These are phyloP conservation scores for Donacobius atricapilla DNA, from an alignment of 2,113 vertebrate genomes.

Conservation along the genomic window DNA sequence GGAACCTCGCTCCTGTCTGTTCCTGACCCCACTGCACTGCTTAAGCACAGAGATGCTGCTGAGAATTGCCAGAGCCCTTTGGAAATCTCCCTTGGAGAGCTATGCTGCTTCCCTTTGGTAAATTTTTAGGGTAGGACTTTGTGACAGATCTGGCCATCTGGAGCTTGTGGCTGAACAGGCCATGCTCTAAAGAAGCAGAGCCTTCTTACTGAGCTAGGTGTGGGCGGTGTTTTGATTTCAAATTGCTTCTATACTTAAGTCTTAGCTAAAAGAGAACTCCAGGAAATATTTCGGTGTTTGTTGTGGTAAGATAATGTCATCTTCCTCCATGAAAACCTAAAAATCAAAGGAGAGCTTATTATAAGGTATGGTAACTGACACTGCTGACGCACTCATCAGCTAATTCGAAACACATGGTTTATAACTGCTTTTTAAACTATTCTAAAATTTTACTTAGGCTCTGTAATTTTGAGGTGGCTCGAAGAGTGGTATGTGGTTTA, in stretches of 20 bases:
- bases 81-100: background rate
- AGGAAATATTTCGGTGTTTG: background rate
- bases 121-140: background rate
- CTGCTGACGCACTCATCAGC: conserved; percentile 62
- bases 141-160: background rate
- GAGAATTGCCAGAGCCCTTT: background rate
- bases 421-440: conserved; percentile 60
- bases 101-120: background rate
- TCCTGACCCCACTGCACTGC: background rate
- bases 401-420: conserved; percentile 72
- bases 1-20: background rate
- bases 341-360: conserved; percentile 59
- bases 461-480: conserved; percentile 66
- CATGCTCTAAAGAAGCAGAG: background rate
- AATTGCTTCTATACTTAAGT: conserved; percentile 37
- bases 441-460: conserved; percentile 57
- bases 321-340: background rate
- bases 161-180: background rate
- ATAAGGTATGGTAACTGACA: conserved; percentile 50
- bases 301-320: conserved; percentile 50
- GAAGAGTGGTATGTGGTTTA: conserved; percentile 42
- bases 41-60: background rate
- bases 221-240: background rate
- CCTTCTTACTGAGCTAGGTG: background rate
- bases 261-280: conserved; percentile 10